Conservation (phyloP, 2,888 invertebrate genomes). For the Colostygia pectinataria region DNA sequence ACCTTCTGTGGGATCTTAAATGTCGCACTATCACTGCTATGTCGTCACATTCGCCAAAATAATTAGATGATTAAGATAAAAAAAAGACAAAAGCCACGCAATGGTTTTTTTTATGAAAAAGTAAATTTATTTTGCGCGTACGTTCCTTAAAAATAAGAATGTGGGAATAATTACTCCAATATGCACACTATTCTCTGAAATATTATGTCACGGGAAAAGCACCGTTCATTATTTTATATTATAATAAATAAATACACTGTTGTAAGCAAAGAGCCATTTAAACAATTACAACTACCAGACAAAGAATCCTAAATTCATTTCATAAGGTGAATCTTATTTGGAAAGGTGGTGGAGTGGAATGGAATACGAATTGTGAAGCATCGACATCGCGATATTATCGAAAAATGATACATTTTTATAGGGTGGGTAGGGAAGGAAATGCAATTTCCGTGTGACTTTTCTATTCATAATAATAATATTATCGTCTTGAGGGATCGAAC, state of each 20-base stretch:
- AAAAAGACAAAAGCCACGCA: too few species aligned
- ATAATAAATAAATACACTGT: neutral
- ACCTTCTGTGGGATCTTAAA: constrained; percentile 46
- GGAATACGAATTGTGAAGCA: constrained; percentile 20
- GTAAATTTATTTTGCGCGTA: too few species aligned
- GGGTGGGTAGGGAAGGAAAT: constrained; percentile 1
- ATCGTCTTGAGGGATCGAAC: too few species aligned
- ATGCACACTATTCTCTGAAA: too few species aligned
- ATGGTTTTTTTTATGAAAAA: too few species aligned
- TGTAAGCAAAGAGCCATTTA: constrained; percentile 9
- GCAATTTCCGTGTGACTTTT: constrained; percentile 4
- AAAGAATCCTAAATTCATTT: constrained; percentile 24
- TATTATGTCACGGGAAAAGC: neutral
- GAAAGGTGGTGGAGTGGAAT: constrained; percentile 32
- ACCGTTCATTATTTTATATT: too few species aligned
- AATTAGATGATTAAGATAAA: neutral
- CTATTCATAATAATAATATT: neutral
- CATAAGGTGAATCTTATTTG: constrained; percentile 20
- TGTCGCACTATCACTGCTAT: constrained; percentile 36
- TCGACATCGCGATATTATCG: constrained; percentile 17
- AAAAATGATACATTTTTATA: constrained; percentile 12
- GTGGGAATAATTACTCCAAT: too few species aligned
- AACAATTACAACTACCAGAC: constrained; percentile 16
- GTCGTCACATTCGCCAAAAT: neutral
- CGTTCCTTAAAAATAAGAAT: too few species aligned